Evolutionary conservation across 1,140 invertebrate genomes (phyloP).

Genomic region (Ganaspis sp.): DNA sequence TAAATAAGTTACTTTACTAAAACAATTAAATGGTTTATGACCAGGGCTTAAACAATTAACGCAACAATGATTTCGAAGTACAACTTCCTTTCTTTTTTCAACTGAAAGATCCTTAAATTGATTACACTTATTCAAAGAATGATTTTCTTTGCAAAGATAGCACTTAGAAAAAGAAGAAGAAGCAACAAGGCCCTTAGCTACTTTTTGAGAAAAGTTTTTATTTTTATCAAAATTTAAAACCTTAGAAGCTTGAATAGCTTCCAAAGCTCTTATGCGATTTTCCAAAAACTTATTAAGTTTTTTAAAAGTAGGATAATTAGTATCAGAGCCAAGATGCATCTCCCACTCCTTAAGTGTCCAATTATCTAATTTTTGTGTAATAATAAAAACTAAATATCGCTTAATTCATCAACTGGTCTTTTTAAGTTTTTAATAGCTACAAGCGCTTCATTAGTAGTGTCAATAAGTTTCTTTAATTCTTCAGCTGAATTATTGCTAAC

Average conservation of each 20-base stretch:
- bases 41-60: not conserved
- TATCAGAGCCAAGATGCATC: slow-evolving; percentile 17
- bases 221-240: not conserved
- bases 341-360: too few species aligned
- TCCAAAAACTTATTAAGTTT: too few species aligned
- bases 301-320: slow-evolving; percentile 27
- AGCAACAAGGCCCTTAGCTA: not conserved
- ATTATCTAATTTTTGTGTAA: slow-evolving; percentile 24
- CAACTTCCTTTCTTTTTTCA: not conserved
- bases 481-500: too few species aligned
- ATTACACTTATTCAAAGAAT: slow-evolving; percentile 25
- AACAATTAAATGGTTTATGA: too few species aligned
- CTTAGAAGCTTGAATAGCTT: too few species aligned
- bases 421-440: not conserved
- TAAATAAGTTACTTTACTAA: too few species aligned
- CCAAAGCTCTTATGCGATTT: slow-evolving; percentile 25
- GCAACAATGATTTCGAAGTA: too few species aligned
- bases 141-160: not conserved
- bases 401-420: too few species aligned
- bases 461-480: slow-evolving; percentile 21
- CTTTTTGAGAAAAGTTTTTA: not conserved
- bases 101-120: not conserved
- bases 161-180: not conserved
- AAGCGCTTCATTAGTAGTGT: slow-evolving; percentile 24
- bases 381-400: too few species aligned